These are phyloP conservation scores for Xerus rutilus DNA, from an alignment of 2,797 vertebrate genomes.

Conservation along the genomic window DNA sequence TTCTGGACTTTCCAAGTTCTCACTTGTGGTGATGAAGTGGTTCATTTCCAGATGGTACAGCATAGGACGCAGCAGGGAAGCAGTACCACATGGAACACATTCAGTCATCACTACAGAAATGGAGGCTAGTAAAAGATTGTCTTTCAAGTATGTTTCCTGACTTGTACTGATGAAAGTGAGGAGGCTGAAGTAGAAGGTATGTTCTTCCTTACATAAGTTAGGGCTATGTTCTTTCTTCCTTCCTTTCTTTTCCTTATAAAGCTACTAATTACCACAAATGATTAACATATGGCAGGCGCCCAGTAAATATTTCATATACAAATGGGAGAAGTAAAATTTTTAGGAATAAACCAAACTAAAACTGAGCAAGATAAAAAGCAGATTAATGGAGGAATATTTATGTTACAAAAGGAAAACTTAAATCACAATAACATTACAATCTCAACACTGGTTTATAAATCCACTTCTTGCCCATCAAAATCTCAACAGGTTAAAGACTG, in stretches of 20 bases:
- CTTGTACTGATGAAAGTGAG: background rate
- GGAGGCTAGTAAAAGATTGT: background rate
- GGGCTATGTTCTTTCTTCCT: too few relatives aligned
- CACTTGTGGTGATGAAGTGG: background rate
- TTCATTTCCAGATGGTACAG: background rate
- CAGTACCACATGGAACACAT: too few relatives aligned
- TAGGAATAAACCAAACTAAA: background rate
- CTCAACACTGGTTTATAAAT: background rate
- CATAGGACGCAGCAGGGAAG: background rate
- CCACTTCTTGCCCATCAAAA: background rate
- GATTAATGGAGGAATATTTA: conserved; percentile 14
- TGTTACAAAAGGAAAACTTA: background rate
- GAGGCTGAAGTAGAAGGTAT: background rate
- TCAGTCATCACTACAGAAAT: background rate
- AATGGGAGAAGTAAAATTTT: background rate
- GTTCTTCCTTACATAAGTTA: background rate
- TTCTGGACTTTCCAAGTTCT: background rate
- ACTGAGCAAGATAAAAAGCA: background rate
- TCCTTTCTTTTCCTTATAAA: background rate
- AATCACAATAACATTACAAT: background rate
- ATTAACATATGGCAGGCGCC: background rate
- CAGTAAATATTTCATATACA: background rate
- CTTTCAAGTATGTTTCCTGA: background rate
- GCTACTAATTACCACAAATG: background rate
- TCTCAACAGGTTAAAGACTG: background rate